phyloP scores from a whole-genome alignment of 2,888 invertebrate species.

The Hyles lineata region DNA sequence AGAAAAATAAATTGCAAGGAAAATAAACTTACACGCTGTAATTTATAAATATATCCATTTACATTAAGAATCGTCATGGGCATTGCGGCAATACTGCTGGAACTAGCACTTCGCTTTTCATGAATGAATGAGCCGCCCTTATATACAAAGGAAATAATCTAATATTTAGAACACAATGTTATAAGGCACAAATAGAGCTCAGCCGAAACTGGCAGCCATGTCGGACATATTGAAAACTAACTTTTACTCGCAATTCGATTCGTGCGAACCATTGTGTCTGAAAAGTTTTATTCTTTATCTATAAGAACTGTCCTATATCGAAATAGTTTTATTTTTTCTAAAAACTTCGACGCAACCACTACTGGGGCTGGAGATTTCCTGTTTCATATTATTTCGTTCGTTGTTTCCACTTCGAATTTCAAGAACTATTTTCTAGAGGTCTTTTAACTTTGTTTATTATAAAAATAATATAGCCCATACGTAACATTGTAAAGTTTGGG shows the following conservation, averaged over 20 bases:
- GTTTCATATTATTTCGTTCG: background rate
- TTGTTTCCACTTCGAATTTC: background rate
- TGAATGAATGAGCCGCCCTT: slow-evolving; percentile 22
- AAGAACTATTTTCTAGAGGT: background rate
- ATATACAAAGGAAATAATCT: slow-evolving; percentile 18
- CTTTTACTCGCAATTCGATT: slow-evolving; percentile 9
- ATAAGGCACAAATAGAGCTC: slow-evolving; percentile 6
- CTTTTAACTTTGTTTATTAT: too few relatives aligned
- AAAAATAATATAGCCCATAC: too few relatives aligned
- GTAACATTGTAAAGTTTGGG: too few relatives aligned
- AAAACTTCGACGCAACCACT: background rate
- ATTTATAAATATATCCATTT: slow-evolving; percentile 24
- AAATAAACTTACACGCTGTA: slow-evolving; percentile 34
- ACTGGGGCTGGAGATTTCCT: background rate
- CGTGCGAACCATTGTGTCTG: background rate
- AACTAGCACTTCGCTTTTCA: slow-evolving; percentile 25
- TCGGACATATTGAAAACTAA: slow-evolving; percentile 15
- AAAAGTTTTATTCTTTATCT: slow-evolving; percentile 23
- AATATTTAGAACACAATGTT: slow-evolving; percentile 14
- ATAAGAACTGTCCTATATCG: background rate
- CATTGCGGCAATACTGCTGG: slow-evolving; percentile 1
- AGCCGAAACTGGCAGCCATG: slow-evolving; percentile 5
- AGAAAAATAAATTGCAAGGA: background rate
- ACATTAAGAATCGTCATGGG: slow-evolving; percentile 31
- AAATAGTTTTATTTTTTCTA: background rate